phyloP scores from a whole-genome alignment of 2,888 invertebrate species.

The Tridacna crocea region DNA sequence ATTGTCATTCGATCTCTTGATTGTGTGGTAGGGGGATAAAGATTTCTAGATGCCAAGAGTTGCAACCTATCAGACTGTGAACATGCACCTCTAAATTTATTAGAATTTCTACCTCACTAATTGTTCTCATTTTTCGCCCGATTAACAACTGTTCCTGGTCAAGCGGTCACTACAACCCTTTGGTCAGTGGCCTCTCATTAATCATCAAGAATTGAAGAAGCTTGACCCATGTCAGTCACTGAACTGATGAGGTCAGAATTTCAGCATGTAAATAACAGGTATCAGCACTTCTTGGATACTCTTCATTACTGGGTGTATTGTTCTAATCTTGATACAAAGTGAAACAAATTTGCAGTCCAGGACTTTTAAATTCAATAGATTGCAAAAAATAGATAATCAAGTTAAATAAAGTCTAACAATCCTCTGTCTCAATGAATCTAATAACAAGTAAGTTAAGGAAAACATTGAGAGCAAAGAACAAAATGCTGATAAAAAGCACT shows the following conservation, averaged over 20 bases:
- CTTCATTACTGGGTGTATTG: too few relatives aligned
- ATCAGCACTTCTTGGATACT: too few relatives aligned
- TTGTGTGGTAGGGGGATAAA: background rate
- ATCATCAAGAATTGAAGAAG: conserved; percentile 34
- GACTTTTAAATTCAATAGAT: too few relatives aligned
- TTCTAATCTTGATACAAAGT: too few relatives aligned
- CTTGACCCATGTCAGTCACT: conserved; percentile 1
- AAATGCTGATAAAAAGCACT: background rate
- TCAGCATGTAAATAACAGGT: too few relatives aligned
- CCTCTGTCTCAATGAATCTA: too few relatives aligned
- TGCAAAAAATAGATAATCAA: too few relatives aligned
- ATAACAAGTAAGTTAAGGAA: background rate
- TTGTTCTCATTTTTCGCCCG: conserved; percentile 54
- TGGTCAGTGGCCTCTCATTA: conserved; percentile 55
- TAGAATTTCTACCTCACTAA: conserved; percentile 47
- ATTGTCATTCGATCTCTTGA: too few relatives aligned
- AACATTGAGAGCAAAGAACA: background rate
- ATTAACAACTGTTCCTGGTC: conserved; percentile 45
- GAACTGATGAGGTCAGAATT: background rate
- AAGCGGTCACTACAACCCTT: conserved; percentile 52
- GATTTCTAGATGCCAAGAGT: background rate
- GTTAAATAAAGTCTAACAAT: too few relatives aligned
- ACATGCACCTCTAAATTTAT: conserved; percentile 27
- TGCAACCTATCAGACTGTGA: conserved; percentile 19
- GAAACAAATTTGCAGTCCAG: too few relatives aligned